These are phyloP conservation scores for Agrochola macilenta DNA, from an alignment of 2,888 invertebrate species.

Conservation along the genomic window DNA sequence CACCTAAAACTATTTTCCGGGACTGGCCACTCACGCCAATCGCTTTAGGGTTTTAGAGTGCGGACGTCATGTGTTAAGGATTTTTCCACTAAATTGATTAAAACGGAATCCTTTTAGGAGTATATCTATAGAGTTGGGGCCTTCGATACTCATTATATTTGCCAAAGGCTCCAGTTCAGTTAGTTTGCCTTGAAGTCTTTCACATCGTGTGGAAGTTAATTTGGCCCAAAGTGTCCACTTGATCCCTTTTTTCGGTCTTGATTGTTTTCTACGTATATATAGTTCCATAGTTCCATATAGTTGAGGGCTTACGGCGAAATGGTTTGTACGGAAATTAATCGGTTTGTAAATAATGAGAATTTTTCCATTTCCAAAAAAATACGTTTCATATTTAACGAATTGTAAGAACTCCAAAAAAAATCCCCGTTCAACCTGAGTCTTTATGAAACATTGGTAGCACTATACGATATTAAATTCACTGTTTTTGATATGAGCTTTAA, in stretches of 20 bases:
- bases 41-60: constrained; percentile 81
- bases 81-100: constrained; percentile 82
- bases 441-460: background rate
- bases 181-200: constrained; percentile 23
- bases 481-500: background rate
- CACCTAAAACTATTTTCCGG: constrained; percentile 65
- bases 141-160: constrained; percentile 54
- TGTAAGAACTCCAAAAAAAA: background rate
- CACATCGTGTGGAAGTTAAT: constrained; percentile 13
- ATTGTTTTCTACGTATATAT: background rate
- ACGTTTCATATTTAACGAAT: background rate
- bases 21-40: constrained; percentile 79
- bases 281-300: background rate
- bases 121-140: constrained; percentile 61
- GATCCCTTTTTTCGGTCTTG: background rate
- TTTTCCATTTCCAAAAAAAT: background rate
- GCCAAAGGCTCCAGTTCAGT: constrained; percentile 21
- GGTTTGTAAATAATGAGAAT: background rate
- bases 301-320: background rate
- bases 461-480: background rate
- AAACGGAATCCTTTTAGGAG: constrained; percentile 71
- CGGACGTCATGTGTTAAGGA: constrained; percentile 82
- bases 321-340: background rate
- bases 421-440: background rate
- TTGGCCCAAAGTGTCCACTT: constrained; percentile 17